Percentiles rank a stretch among this genome's conserved stretches.
Conservation (phyloP, 2,797 vertebrate genomes). For the Danio kyathit region DNA sequence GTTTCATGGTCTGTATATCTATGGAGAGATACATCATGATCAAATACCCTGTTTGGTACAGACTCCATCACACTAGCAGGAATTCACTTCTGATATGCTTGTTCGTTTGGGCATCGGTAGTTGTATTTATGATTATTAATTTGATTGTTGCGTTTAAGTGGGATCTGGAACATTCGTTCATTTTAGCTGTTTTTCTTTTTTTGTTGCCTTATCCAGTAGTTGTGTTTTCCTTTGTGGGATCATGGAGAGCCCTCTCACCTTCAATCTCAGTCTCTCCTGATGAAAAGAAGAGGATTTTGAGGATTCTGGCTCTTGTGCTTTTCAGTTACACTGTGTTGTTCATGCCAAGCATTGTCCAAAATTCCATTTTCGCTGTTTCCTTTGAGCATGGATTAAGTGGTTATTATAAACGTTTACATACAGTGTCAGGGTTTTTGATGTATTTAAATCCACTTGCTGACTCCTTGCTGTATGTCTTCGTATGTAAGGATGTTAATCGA, state of each 20-base stretch:
- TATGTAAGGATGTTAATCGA: slow-evolving; percentile 47
- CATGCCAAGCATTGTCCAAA: slow-evolving; percentile 11
- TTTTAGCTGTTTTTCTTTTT: background rate
- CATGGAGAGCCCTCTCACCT: slow-evolving; percentile 49
- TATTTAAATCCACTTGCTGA: slow-evolving; percentile 54
- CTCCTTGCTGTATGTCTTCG: slow-evolving; percentile 57
- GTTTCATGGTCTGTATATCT: slow-evolving; percentile 58
- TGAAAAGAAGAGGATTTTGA: slow-evolving; percentile 53
- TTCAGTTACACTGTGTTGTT: slow-evolving; percentile 51
- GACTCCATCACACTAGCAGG: slow-evolving; percentile 32
- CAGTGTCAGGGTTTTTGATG: slow-evolving; percentile 30
- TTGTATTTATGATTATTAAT: background rate
- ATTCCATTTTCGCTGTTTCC: background rate
- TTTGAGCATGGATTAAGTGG: background rate
- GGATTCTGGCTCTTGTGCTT: slow-evolving; percentile 48
- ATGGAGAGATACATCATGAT: slow-evolving; percentile 59
- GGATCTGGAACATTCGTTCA: accelerated
- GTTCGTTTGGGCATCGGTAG: slow-evolving; percentile 8
- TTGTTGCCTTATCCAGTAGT: slow-evolving; percentile 57
- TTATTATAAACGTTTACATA: background rate
- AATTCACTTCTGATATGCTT: slow-evolving; percentile 35
- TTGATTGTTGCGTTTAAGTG: background rate
- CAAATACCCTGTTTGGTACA: slow-evolving; percentile 59
- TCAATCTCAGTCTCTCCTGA: slow-evolving; percentile 32
- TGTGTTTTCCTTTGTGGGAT: slow-evolving; percentile 46